Evolutionary conservation across 2,888 invertebrate species (phyloP).

Genomic region (Micropterix aruncella): DNA sequence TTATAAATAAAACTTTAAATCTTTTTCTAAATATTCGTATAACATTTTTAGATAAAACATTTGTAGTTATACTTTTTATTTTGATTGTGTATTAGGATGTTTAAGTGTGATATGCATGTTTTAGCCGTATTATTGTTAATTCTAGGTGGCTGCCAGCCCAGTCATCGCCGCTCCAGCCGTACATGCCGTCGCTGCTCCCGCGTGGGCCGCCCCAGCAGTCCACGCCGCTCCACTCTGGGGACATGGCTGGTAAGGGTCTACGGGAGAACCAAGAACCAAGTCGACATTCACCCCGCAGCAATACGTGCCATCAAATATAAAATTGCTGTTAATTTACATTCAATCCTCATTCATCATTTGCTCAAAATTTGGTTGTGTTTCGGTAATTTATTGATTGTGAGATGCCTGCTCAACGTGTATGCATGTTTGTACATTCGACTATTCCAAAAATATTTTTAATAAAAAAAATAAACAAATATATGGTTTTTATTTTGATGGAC

Average conservation of each 20-base stretch:
- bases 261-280: neutral
- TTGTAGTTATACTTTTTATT: too few species aligned
- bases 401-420: neutral
- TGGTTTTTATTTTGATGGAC: too few species aligned
- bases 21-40: too few species aligned
- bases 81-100: too few species aligned
- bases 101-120: too few species aligned
- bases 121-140: too few species aligned
- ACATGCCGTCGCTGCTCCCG: conserved; percentile 15
- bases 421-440: neutral
- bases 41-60: too few species aligned
- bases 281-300: neutral
- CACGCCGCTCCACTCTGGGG: conserved; percentile 20
- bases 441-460: too few species aligned
- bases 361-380: neutral
- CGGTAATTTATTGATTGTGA: neutral
- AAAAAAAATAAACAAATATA: too few species aligned
- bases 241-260: neutral
- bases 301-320: neutral
- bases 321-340: neutral
- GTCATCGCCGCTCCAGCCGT: neutral
- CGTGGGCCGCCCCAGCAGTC: conserved; percentile 19
- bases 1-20: too few species aligned
- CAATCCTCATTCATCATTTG: neutral
- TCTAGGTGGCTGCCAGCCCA: neutral